A percentile compares a stretch with the other conserved stretches of the same genome.
Evolutionary conservation across 1,140 invertebrate genomes (phyloP).

Genomic region (Oscheius sp.): DNA sequence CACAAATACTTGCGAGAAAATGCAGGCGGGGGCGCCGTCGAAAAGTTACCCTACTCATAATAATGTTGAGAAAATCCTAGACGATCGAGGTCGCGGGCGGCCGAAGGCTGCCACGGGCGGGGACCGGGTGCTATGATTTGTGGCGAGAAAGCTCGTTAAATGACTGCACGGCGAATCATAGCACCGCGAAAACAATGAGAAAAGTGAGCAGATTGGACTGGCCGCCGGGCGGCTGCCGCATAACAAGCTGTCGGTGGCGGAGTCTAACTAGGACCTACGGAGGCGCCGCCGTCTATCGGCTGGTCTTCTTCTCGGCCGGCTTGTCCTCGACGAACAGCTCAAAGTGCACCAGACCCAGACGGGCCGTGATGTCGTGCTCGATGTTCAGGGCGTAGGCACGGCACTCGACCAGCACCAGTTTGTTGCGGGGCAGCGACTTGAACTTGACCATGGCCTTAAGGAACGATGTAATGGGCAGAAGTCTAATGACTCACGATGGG

Average conservation of each 20-base stretch:
- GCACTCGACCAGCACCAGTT: constrained; percentile 58
- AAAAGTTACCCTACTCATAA: neutral
- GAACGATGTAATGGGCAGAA: neutral
- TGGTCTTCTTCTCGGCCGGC: neutral
- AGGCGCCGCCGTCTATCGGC: neutral
- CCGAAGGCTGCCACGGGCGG: neutral
- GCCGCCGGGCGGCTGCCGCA: neutral
- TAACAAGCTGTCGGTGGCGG: neutral
- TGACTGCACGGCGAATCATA: neutral
- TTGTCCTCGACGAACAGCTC: constrained; percentile 42
- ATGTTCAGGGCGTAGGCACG: constrained; percentile 59
- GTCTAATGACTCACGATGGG: constrained; percentile 53
- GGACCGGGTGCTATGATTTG: neutral
- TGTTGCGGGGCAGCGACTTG: constrained; percentile 54
- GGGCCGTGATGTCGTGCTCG: constrained; percentile 47
- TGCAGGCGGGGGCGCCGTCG: neutral
- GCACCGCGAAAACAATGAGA: neutral
- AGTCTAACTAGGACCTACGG: neutral
- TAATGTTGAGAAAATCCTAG: neutral
- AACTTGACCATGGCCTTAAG: constrained; percentile 60
- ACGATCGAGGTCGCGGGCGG: neutral
- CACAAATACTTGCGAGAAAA: neutral
- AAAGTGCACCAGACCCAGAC: constrained; percentile 55
- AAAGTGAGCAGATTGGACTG: constrained; percentile 4
- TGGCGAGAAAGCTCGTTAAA: neutral